Percentiles rank a stretch among this genome's conserved stretches.
Conservation (phyloP, 2,888 invertebrate species). For the Cylindroiulus punctatus region DNA sequence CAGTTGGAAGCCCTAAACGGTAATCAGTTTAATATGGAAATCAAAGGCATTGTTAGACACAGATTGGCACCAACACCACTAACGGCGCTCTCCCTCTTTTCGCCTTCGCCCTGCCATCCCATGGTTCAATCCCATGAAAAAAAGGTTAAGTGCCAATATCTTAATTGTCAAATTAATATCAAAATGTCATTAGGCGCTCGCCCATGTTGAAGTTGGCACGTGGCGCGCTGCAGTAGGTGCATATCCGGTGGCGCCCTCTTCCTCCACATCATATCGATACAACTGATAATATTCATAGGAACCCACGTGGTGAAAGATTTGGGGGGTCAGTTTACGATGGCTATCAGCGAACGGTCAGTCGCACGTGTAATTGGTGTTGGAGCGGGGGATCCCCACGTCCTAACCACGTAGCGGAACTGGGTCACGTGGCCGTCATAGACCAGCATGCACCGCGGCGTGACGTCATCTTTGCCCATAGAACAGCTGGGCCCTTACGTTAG, state of each 20-base stretch:
- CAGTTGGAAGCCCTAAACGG: no score
- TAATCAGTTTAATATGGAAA: not conserved
- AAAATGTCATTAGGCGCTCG: constrained; percentile 50
- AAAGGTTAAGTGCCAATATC: constrained; percentile 45
- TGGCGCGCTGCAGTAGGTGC: constrained; percentile 48
- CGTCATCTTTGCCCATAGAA: not conserved
- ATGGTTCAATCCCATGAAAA: not conserved
- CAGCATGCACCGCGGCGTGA: not conserved
- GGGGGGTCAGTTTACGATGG: constrained; percentile 42
- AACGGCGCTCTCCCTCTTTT: constrained; percentile 6
- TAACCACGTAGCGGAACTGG: not conserved
- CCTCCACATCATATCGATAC: constrained; percentile 42
- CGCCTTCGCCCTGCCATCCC: not conserved
- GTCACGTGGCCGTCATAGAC: not conserved
- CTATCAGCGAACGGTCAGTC: constrained; percentile 38
- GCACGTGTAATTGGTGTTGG: constrained; percentile 25
- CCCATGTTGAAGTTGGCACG: constrained; percentile 35
- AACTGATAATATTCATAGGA: constrained; percentile 48
- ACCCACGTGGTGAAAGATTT: constrained; percentile 27
- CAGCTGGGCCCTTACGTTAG: not conserved
- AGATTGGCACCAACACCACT: not conserved
- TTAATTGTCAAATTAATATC: constrained; percentile 51
- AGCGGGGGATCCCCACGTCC: not conserved
- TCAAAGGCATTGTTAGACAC: not conserved
- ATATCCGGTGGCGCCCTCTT: constrained; percentile 16